These are phyloP conservation scores for Hipparchia sbordonii DNA, from an alignment of 2,888 invertebrate species.

Conservation along the genomic window DNA sequence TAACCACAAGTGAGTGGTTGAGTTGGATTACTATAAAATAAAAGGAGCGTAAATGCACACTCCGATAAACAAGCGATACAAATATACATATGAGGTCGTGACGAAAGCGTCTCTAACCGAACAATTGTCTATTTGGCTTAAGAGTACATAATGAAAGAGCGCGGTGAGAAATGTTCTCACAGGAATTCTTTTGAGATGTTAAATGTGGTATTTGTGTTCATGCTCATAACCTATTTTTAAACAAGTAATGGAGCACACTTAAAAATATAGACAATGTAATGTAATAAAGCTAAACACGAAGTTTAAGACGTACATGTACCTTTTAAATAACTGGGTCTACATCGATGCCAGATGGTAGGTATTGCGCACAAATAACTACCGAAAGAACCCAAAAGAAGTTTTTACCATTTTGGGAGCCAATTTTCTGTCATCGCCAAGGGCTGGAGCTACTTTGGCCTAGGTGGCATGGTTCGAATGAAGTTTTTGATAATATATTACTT, in stretches of 20 bases:
- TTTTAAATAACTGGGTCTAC: too few relatives aligned
- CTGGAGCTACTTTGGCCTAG: too few relatives aligned
- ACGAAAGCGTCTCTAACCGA: constrained; percentile 50
- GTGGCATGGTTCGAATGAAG: too few relatives aligned
- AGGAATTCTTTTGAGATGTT: constrained; percentile 28
- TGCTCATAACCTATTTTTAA: constrained; percentile 18
- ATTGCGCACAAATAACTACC: too few relatives aligned
- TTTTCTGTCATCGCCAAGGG: too few relatives aligned
- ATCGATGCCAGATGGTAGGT: too few relatives aligned
- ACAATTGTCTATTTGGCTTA: constrained; percentile 36
- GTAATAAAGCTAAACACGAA: background rate
- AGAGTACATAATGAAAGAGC: constrained; percentile 28
- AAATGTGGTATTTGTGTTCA: constrained; percentile 23
- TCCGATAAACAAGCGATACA: constrained; percentile 66
- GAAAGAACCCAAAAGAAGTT: too few relatives aligned
- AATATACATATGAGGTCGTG: constrained; percentile 53
- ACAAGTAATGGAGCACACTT: background rate
- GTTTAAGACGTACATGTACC: background rate
- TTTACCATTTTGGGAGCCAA: too few relatives aligned
- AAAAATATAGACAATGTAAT: background rate
- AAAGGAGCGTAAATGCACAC: constrained; percentile 67
- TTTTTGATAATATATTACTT: too few relatives aligned
- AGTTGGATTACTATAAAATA: constrained; percentile 64
- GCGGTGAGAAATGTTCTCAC: constrained; percentile 35
- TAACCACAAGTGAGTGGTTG: constrained; percentile 53